phyloP scores from a whole-genome alignment of 1,140 invertebrate genomes.

The Eupeodes corollae region DNA sequence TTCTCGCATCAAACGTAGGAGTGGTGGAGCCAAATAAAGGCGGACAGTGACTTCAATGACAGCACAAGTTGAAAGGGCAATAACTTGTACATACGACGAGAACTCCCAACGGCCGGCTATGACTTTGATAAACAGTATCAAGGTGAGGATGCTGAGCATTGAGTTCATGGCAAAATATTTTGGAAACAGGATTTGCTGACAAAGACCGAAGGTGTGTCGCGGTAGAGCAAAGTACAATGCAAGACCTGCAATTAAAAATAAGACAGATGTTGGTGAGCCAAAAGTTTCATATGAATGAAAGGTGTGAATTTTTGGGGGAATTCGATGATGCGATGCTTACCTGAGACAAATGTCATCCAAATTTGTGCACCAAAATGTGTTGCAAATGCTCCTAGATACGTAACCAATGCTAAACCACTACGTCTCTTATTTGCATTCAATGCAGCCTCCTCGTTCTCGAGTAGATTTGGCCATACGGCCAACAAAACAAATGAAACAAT shows the following conservation, averaged over 20 bases:
- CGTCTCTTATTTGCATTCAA: constrained; percentile 26
- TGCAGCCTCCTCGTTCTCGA: constrained; percentile 29
- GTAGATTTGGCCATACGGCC: constrained; percentile 41
- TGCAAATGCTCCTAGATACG: constrained; percentile 62
- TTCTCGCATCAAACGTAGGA: constrained; percentile 46
- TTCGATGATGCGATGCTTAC: constrained; percentile 37
- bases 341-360: constrained; percentile 82
- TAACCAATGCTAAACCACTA: constrained; percentile 39
- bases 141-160: constrained; percentile 56
- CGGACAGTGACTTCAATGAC: constrained; percentile 51
- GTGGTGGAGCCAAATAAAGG: constrained; percentile 53
- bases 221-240: constrained; percentile 71
- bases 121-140: constrained; percentile 52
- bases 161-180: constrained; percentile 71
- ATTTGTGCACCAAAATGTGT: constrained; percentile 70
- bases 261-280: constrained; percentile 2
- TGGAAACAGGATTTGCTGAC: constrained; percentile 75
- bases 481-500: constrained; percentile 52
- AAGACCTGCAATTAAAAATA: constrained; percentile 46
- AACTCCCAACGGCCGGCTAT: constrained; percentile 25
- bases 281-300: neutral
- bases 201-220: constrained; percentile 67
- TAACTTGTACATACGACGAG: constrained; percentile 40
- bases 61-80: constrained; percentile 47
- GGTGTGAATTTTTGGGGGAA: neutral